Evolutionary conservation across 2,797 vertebrate species (phyloP).

Genomic region (Urocyon cinereoargenteus): DNA sequence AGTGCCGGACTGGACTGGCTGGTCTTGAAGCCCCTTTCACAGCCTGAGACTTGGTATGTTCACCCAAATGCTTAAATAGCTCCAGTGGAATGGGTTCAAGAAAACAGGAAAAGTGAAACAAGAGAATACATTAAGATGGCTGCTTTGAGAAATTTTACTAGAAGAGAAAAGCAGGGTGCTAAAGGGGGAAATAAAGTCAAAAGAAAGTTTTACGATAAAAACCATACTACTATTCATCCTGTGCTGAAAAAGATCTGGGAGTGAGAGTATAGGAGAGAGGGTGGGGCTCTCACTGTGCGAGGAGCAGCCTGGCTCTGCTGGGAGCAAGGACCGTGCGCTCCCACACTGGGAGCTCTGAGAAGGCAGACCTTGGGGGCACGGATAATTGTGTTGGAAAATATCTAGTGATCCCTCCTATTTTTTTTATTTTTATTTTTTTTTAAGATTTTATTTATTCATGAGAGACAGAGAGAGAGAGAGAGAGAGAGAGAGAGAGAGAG

Average conservation of each 20-base stretch:
- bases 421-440: not conserved
- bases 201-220: not conserved
- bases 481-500: too few species aligned
- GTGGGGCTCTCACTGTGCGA: rapidly evolving
- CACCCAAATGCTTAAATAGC: not conserved
- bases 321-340: not conserved
- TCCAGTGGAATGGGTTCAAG: not conserved
- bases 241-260: not conserved
- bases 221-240: not conserved
- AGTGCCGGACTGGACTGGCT: not conserved
- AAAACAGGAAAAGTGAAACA: not conserved
- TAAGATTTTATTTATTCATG: too few species aligned
- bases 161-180: not conserved
- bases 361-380: not conserved
- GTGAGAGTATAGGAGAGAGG: not conserved
- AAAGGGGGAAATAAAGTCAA: not conserved
- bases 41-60: not conserved
- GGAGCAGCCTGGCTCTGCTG: not conserved
- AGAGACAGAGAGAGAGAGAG: too few species aligned
- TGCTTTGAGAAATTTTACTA: not conserved
- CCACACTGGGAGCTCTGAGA: not conserved
- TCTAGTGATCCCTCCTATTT: not conserved
- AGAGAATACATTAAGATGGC: not conserved
- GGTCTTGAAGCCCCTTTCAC: not conserved
- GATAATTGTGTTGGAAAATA: not conserved